Evolutionary conservation across 2,888 invertebrate genomes (phyloP).

Genomic region (Sesia apiformis): DNA sequence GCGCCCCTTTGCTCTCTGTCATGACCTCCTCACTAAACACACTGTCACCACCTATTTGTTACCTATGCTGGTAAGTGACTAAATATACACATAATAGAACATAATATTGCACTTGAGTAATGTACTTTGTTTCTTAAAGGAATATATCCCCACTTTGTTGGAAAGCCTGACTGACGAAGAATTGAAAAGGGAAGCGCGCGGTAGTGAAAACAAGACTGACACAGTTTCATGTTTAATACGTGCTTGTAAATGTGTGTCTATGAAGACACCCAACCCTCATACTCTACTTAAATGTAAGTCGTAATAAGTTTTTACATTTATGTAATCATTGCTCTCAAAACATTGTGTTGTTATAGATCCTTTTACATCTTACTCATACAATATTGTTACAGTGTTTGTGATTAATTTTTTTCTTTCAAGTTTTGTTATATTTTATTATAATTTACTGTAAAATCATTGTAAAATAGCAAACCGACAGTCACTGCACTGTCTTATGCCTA

Average conservation of each 20-base stretch:
- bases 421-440: no score
- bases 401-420: no score
- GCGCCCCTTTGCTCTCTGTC: slow-evolving; percentile 93
- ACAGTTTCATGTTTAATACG: slow-evolving; percentile 95
- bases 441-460: no score
- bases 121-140: slow-evolving; percentile 63
- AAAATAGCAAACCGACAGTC: no score
- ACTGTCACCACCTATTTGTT: slow-evolving; percentile 94
- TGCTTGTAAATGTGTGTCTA: slow-evolving; percentile 91
- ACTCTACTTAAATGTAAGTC: slow-evolving; percentile 75
- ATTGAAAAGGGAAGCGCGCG: slow-evolving; percentile 94
- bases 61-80: slow-evolving; percentile 85
- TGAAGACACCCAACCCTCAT: slow-evolving; percentile 88
- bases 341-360: no score
- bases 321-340: no score
- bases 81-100: no score
- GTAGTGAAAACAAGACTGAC: slow-evolving; percentile 95
- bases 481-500: no score
- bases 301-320: no score
- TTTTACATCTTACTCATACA: no score
- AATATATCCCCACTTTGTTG: slow-evolving; percentile 91
- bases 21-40: slow-evolving; percentile 90
- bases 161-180: slow-evolving; percentile 96
- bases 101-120: no score
- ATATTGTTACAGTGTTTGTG: no score